Evolutionary conservation across 2,113 vertebrate species (phyloP), one percentile per base, ranked within the genome.

Genomic region (Otis tarda): DNA sequence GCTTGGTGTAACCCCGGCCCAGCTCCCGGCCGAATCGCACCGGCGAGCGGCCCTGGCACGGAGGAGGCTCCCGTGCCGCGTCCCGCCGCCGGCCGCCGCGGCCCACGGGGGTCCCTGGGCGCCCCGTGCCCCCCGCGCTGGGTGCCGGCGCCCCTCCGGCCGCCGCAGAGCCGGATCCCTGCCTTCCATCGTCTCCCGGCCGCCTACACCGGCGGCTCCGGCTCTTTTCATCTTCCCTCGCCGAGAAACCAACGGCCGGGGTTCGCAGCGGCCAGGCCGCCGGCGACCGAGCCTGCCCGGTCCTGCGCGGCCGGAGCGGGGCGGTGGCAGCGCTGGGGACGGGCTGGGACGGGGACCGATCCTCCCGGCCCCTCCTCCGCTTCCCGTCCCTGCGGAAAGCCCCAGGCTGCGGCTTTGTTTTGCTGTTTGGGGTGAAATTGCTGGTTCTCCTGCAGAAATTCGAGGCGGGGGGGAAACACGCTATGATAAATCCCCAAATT

Each of bases 161-260:
- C 4, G 7, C 50, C 2, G 0, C 2, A 1, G 67, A 75, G 43
- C 64, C 35, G 1, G 0, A 1, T 28, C 47, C 57, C 3, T 2
- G 59, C 3, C 35, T 96, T 82, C 83, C 24, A 61, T 87, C 79
- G 4, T 18, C 30, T 52, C 86, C 75, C 78, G 47, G 16, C 65
- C 89, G 21, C 93, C 93, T 21, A 77, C 64, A 10, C 74, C 23
- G 85, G 65, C 82, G 11, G 70, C 81, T 87, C 69, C 7, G 6
- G 64, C 5, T 63, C 69, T 60, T 94, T 91, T 87, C 82, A 83
- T 89, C 82, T 73, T 94, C 73, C 57, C 65, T 25, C 53, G 7
- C 12, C 22, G 6, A n/a, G 35, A 13, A 37, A 27, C 16, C 53
- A 19, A 47, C 31, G 37, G 28, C 25, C 3, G 15, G 57, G 14